Base-by-base conservation (phyloP, 2,888 invertebrate genomes). In the Celastrina argiolus region DNA sequence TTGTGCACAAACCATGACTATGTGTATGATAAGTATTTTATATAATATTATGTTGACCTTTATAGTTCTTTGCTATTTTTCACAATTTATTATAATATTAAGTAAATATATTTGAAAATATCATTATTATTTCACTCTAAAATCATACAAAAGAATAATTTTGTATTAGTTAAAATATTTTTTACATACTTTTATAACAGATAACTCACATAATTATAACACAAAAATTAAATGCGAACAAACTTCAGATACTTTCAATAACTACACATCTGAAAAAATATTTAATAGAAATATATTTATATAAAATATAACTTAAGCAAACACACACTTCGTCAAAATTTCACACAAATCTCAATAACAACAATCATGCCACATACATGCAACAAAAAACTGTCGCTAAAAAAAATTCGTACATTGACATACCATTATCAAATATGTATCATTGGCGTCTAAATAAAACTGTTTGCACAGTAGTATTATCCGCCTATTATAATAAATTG, bases 21-120 rank as follows among this genome's bases (percentile, higher is more conserved):
- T 51, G 51, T 51, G 12, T 51, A 26, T 18, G 51, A 51, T 26
- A 22, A 51, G 6, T 45, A 58, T 18, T 12, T 59, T 59, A 16
- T n/a, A 58, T n/a, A 58, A 16, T 59, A 31, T 59, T 34, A 36
- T 59, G 59, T 59, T 59, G 59, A 59, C 59, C 59, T 59, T 18
- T 31, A 18, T 34, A 7, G 18, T 34, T 31, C 5, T 3, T 31
- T 31, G 7, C n/a, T n/a, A n/a, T n/a, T n/a, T n/a, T 5, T 31
- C 31, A 31, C 31, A 4, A 31, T 31, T 31, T 31, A 31, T n/a
- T 7, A 31, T 31, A 0, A 31, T 31, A 31, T 3, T n/a, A n/a
- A n/a, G n/a, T n/a, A n/a, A n/a, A n/a, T n/a, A n/a, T n/a, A n/a
- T n/a, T n/a, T n/a, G n/a, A n/a, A n/a, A n/a, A n/a, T n/a, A n/a